Evolutionary conservation across 1,140 invertebrate species (phyloP).

Genomic region (Brachystomella parvula): DNA sequence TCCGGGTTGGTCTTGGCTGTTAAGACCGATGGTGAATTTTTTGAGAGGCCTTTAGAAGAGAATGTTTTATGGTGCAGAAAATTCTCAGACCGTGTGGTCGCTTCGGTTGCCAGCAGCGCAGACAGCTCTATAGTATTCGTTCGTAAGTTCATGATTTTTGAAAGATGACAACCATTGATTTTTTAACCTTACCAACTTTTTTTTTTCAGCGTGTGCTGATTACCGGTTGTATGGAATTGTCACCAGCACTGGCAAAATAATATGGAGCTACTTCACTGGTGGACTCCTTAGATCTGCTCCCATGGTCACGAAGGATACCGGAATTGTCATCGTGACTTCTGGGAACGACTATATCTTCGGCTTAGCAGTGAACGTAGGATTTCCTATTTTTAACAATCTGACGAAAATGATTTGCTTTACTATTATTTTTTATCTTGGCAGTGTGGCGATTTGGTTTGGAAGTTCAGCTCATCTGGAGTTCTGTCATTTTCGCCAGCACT

Average conservation of each 20-base stretch:
- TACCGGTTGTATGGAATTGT: not conserved
- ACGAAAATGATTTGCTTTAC: no score
- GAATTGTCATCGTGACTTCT: not conserved
- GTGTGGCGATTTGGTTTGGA: no score
- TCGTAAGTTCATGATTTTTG: not conserved
- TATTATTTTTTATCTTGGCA: no score
- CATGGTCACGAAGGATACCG: not conserved
- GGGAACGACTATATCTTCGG: not conserved
- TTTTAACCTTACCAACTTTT: not conserved
- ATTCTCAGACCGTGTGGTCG: not conserved
- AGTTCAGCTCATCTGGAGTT: no score
- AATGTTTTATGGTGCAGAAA: constrained; percentile 7
- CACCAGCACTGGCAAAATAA: not conserved
- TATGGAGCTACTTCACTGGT: not conserved
- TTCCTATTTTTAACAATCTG: no score
- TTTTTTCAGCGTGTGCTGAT: constrained; percentile 1
- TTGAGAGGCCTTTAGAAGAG: not conserved
- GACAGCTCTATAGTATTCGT: not conserved
- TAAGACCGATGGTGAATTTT: not conserved
- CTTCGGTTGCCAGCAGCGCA: not conserved
- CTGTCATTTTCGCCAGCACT: no score
- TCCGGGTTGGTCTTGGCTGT: not conserved
- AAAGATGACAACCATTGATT: no score
- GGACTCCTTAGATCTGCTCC: not conserved
- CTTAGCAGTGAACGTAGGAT: no score